Base-by-base conservation (phyloP, 1,140 invertebrate species). In the Andricus grossulariae region DNA sequence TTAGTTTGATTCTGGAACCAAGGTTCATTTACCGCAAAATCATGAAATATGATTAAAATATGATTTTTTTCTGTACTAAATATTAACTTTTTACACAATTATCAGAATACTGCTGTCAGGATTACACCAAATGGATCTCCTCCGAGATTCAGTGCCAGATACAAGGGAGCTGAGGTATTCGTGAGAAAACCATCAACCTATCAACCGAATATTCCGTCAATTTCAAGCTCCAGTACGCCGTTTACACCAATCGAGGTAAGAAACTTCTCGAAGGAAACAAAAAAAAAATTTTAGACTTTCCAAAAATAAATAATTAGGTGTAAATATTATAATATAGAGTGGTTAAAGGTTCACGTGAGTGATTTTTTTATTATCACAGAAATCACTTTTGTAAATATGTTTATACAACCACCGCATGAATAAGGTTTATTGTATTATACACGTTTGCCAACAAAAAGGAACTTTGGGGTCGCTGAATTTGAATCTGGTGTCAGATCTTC, bases 61-160 rank as follows among this genome's bases (percentile, higher is more conserved):
- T n/a, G 32, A 49, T n/a, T 32, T 25, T 75, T 54, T 49, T 73
- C 3, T 11, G 45, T 66, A 45, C 5, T 73, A 19, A 78, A 49
- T 21, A 66, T 50, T 71, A 21, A 16, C n/a, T 12, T 81, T 7
- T 81, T 77, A 32, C 18, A 19, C 16, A 70, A 45, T 60, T 39
- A 71, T 82, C 66, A 91, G 90, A 91, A 90, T 86, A 89, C 89
- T 13, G 84, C 81, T 76, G 15, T 80, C 76, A 51, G 90, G 45
- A 81, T 87, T 52, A 92, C 88, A 16, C 88, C 91, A 18, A 92
- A 77, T 50, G 90, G 90, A 76, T 80, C 84, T 15, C 83, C 88
- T 2, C 88, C 90, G 6, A 87, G 87, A 73, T 91, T 91, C 70
- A 90, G 89, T 21, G 91, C 91, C 7, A 88, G 90, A 80, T 91